phyloP scores from a whole-genome alignment of 2,888 invertebrate species.

The Allophyes oxyacanthae region DNA sequence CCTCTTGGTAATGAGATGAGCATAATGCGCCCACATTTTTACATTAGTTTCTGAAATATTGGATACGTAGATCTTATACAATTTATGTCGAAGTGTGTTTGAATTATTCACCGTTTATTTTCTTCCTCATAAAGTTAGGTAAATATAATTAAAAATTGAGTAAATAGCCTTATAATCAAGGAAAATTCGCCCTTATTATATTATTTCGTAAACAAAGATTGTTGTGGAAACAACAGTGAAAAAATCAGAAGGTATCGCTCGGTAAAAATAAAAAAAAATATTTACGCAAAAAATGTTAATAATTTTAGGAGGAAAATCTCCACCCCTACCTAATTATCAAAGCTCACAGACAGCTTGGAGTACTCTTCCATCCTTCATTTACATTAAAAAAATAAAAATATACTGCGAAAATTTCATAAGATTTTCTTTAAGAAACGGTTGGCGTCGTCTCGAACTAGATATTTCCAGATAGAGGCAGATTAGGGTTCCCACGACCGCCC shows the following conservation, averaged over 20 bases:
- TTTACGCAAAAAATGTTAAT: conserved; percentile 13
- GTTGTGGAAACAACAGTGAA: conserved; percentile 24
- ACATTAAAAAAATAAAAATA: conserved; percentile 24
- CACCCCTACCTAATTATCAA: conserved; percentile 32
- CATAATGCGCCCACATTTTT: conserved; percentile 19
- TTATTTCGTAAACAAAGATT: conserved; percentile 31
- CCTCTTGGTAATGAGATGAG: conserved; percentile 50
- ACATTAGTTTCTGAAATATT: conserved; percentile 13
- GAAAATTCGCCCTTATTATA: conserved; percentile 17
- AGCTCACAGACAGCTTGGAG: conserved; percentile 20
- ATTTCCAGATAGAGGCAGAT: conserved; percentile 57
- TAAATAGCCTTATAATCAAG: conserved; percentile 36
- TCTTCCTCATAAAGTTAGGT: conserved; percentile 7
- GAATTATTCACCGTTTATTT: conserved; percentile 13
- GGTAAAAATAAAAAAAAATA: conserved; percentile 10
- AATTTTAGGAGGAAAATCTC: conserved; percentile 36
- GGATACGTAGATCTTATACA: background rate
- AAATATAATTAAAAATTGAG: conserved; percentile 26
- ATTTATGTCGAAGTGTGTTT: background rate
- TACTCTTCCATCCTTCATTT: conserved; percentile 31
- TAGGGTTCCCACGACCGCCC: conserved; percentile 58
- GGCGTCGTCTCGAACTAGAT: conserved; percentile 2
- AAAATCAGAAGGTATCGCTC: conserved; percentile 2
- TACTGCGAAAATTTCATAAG: conserved; percentile 13
- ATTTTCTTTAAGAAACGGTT: conserved; percentile 6